Conservation (phyloP, 1,140 invertebrate genomes). For the Idris sp. region DNA sequence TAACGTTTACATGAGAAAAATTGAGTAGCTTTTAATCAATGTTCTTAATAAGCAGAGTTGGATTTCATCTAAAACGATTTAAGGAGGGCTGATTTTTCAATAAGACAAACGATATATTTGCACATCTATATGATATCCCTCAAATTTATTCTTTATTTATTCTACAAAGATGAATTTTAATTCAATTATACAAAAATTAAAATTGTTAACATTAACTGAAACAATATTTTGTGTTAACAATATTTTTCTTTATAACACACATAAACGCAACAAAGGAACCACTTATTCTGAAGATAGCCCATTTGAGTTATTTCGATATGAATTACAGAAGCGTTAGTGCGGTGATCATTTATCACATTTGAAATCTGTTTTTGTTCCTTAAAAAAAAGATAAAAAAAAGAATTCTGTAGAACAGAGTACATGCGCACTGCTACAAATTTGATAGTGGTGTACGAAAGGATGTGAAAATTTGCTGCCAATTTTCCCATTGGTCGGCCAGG, state of each 20-base stretch:
- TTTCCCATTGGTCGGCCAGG: conserved; percentile 37
- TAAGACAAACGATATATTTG: conserved; percentile 1
- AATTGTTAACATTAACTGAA: too few relatives aligned
- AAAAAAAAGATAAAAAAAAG: conserved; percentile 28
- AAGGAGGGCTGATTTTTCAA: not conserved
- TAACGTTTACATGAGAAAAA: conserved; percentile 68
- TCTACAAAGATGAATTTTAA: too few relatives aligned
- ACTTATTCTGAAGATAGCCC: conserved; percentile 53
- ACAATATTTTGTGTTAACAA: too few relatives aligned
- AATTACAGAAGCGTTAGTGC: conserved; percentile 54
- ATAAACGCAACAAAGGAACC: conserved; percentile 52
- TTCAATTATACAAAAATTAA: too few relatives aligned
- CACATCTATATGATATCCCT: too few relatives aligned
- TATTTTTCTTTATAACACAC: conserved; percentile 18
- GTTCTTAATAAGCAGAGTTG: conserved; percentile 73
- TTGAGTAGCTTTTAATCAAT: conserved; percentile 76
- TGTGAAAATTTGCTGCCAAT: conserved; percentile 24
- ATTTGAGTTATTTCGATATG: conserved; percentile 58
- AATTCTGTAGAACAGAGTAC: conserved; percentile 1
- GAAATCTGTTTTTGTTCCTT: conserved; percentile 43
- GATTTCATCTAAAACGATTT: conserved; percentile 65
- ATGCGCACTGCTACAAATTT: conserved; percentile 28
- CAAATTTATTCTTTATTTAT: too few relatives aligned
- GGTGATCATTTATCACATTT: conserved; percentile 51
- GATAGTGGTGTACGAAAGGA: conserved; percentile 29